Evolutionary conservation across 2,113 vertebrate genomes (phyloP).

Genomic region (Semnornis frantzii): DNA sequence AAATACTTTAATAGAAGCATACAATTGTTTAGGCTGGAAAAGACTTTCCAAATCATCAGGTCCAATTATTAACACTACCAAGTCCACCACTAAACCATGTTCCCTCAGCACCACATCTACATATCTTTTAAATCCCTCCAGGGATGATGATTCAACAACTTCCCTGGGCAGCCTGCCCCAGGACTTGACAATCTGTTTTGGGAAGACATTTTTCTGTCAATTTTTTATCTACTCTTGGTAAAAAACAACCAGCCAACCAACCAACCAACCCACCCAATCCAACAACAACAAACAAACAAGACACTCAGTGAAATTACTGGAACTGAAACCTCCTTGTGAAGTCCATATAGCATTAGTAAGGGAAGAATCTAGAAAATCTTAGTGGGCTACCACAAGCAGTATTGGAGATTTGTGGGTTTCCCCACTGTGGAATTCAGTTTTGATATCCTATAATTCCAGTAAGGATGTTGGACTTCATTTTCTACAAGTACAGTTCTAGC

Average conservation of each 20-base stretch:
- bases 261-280: too few relatives aligned
- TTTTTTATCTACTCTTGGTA: not conserved
- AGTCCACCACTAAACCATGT: too few relatives aligned
- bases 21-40: too few relatives aligned
- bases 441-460: not conserved
- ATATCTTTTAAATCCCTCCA: too few relatives aligned
- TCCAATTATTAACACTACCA: too few relatives aligned
- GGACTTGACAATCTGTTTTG: too few relatives aligned
- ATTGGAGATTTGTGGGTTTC: not conserved
- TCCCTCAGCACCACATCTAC: too few relatives aligned
- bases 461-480: not conserved
- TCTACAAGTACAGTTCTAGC: not conserved
- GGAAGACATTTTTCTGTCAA: not conserved
- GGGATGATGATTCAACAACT: too few relatives aligned
- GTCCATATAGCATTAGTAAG: fast-evolving
- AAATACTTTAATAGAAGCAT: not conserved
- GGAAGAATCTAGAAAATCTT: not conserved
- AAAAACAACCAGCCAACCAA: not conserved
- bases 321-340: not conserved
- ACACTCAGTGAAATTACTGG: not conserved
- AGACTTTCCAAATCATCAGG: too few relatives aligned
- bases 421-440: not conserved
- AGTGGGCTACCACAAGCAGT: not conserved
- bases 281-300: too few relatives aligned
- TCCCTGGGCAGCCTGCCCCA: too few relatives aligned